These are phyloP conservation scores for Suricata suricatta DNA, from an alignment of 2,113 vertebrate species.

Conservation along the genomic window DNA sequence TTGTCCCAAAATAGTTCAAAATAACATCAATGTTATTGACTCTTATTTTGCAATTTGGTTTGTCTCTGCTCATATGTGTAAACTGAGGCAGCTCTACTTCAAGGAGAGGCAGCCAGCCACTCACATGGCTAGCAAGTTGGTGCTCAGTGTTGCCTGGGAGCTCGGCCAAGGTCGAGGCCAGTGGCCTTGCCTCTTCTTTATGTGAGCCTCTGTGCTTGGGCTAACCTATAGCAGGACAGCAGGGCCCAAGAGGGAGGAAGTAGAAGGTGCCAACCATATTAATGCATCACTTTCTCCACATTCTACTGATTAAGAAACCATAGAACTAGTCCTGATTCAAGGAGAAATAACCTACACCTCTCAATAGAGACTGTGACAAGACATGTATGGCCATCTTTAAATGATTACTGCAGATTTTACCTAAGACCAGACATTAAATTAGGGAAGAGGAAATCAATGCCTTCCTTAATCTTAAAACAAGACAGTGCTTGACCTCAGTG, in stretches of 20 bases:
- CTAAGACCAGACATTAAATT: not conserved
- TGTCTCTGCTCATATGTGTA: not conserved
- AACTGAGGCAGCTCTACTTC: not conserved
- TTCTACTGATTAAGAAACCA: not conserved
- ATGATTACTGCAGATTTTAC: not conserved
- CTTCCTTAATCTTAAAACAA: slow-evolving; percentile 5
- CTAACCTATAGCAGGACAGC: not conserved
- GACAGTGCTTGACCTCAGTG: not conserved
- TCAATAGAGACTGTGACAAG: not conserved
- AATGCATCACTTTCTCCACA: not conserved
- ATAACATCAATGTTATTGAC: not conserved
- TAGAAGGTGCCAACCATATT: not conserved
- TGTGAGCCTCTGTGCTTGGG: no score
- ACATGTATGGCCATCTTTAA: not conserved
- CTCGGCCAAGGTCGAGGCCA: not conserved
- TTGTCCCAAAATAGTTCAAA: not conserved
- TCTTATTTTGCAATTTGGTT: not conserved
- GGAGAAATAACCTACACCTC: not conserved
- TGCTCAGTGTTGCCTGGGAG: not conserved
- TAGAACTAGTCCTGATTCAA: not conserved
- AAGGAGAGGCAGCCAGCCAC: not conserved
- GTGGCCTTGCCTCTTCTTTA: not conserved
- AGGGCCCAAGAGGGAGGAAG: not conserved
- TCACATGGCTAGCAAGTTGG: no score
- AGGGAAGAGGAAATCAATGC: not conserved